Conservation (phyloP, 2,113 vertebrate genomes). For the Balaeniceps rex region DNA sequence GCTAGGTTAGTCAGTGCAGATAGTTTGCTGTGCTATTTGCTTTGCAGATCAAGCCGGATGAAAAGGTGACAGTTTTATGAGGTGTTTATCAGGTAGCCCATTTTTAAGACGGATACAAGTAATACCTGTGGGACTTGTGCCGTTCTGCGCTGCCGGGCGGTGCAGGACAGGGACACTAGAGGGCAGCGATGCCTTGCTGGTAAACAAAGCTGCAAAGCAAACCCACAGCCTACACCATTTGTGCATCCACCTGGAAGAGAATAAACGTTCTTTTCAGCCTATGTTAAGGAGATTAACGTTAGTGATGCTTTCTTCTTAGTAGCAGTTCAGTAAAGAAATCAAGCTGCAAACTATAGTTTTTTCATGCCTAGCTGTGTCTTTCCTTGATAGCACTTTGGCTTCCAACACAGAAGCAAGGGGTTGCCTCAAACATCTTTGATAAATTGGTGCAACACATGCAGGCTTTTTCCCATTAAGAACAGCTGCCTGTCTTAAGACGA, state of each 20-base stretch:
- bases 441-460: neutral
- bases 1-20: too few relatives aligned
- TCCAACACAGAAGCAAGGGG: neutral
- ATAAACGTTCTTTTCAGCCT: neutral
- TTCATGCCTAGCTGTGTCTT: neutral
- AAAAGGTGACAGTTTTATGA: fast-evolving
- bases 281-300: fast-evolving
- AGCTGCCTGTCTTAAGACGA: too few relatives aligned
- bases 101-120: neutral
- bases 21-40: neutral
- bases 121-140: neutral
- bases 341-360: fast-evolving
- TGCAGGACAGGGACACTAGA: neutral
- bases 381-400: neutral
- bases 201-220: fast-evolving
- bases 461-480: neutral
- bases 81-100: too few relatives aligned
- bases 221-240: fast-evolving
- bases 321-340: neutral
- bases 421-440: neutral
- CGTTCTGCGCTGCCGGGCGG: too few relatives aligned
- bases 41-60: neutral
- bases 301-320: neutral
- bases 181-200: neutral
- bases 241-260: neutral